Percentiles rank a stretch among this genome's conserved stretches.
These are phyloP conservation scores for Noctua comes DNA, from an alignment of 2,888 invertebrate species.

Conservation along the genomic window DNA sequence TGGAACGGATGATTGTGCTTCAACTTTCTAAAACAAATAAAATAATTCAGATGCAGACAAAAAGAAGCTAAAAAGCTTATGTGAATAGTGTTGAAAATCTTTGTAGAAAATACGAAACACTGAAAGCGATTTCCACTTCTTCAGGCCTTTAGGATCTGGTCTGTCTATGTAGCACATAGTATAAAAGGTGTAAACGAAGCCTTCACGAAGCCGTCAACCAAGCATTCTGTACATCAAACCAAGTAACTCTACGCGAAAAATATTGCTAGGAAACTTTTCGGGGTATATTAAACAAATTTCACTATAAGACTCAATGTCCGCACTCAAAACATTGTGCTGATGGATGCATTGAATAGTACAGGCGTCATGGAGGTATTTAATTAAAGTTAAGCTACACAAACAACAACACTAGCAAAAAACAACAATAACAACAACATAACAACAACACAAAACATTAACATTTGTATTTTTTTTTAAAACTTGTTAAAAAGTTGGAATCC, in stretches of 20 bases:
- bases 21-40: conserved; percentile 36
- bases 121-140: not conserved
- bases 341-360: no score
- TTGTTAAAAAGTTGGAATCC: no score
- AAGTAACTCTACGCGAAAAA: not conserved
- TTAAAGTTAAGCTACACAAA: no score
- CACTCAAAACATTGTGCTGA: not conserved
- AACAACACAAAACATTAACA: no score
- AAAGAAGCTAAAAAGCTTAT: not conserved
- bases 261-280: not conserved
- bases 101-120: not conserved
- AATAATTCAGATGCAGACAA: not conserved
- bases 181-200: not conserved
- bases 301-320: not conserved
- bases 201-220: not conserved
- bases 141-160: not conserved
- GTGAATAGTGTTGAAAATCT: not conserved
- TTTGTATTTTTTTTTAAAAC: no score
- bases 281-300: not conserved
- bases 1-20: conserved; percentile 82
- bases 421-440: no score
- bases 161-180: not conserved
- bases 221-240: not conserved
- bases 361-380: no score
- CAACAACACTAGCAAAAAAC: no score